A percentile compares a stretch with the other conserved stretches of the same genome.
Evolutionary conservation across 2,888 invertebrate species (phyloP).

Genomic region (Cerceris ruficornis): DNA sequence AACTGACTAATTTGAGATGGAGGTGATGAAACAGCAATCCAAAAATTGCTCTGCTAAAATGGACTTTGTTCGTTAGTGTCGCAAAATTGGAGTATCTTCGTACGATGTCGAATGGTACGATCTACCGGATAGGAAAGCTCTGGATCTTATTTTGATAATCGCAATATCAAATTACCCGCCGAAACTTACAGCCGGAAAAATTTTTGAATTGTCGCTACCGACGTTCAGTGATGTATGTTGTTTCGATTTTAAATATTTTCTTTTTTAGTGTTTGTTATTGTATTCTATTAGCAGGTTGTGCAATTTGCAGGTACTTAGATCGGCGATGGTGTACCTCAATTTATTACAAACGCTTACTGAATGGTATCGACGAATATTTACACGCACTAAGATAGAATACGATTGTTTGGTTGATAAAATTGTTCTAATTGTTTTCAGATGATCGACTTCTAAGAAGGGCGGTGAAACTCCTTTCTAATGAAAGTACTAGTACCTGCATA

Average conservation of each 20-base stretch:
- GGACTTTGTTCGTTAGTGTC: conserved; percentile 52
- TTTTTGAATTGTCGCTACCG: conserved; percentile 67
- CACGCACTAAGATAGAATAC: neutral
- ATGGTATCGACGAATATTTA: neutral
- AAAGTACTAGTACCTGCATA: too few relatives aligned
- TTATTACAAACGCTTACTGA: conserved; percentile 31
- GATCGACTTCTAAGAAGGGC: too few relatives aligned
- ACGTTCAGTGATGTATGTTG: conserved; percentile 69
- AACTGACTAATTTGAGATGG: too few relatives aligned
- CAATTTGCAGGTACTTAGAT: conserved; percentile 44
- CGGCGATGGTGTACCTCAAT: conserved; percentile 47
- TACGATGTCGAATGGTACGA: conserved; percentile 74
- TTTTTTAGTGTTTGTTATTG: neutral
- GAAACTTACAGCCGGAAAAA: conserved; percentile 73
- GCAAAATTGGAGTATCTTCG: conserved; percentile 63
- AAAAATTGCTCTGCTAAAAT: too few relatives aligned
- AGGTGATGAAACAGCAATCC: too few relatives aligned
- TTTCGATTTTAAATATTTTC: neutral
- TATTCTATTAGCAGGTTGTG: neutral
- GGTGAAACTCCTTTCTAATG: too few relatives aligned
- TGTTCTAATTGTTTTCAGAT: too few relatives aligned
- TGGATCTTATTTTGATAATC: conserved; percentile 66
- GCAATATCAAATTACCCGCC: conserved; percentile 64
- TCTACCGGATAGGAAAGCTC: conserved; percentile 61
- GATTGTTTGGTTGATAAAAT: too few relatives aligned